Base-by-base conservation (phyloP, 2,113 vertebrate genomes). In the Sciurus niger region DNA sequence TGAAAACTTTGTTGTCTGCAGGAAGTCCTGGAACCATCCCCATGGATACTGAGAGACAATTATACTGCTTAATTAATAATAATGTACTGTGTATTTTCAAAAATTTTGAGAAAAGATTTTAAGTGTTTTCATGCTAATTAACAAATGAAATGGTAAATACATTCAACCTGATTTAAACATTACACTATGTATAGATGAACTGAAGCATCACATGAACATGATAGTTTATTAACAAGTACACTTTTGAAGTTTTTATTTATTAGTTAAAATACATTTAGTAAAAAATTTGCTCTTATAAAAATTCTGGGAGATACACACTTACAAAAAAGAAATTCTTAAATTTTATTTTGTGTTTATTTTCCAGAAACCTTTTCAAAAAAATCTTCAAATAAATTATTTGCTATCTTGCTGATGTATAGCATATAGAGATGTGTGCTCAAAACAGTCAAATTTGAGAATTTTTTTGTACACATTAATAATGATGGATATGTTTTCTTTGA, bases 271-370 rank as follows among this genome's bases (percentile, higher is more conserved):
- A 32, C 6, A 6, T 58, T 58, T 58, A n/a, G 58, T 10, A 82
- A 37, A 34, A 72, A 90, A 55, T 46, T 25, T 2, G 58, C 13
- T 14, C 32, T 68, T 68, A 73, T 13, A 73, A 63, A 92, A 63
- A 18, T 63, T 84, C 16, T 37, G 18, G 30, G 13, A 91, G 32
- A 74, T 51, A 63, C 11, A 63, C 48, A 60, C 8, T 83, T 55
- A 55, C 14, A 55, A 8, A 74, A 92, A 51, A 17, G 32, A 43
- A 63, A 25, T 82, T 43, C 30, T 68, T 67, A 74, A 40, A 53
- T 65, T 79, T 94, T 85, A 40, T 83, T 95, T 84, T 94, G 37
- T 86, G 17, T 83, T 87, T 73, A 89, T 2, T 93, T 83, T 13
- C 20, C 83, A 93, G 79, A 93, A 78, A 79, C 30, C 32, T 78